A percentile compares a stretch with the other conserved stretches of the same genome.
Evolutionary conservation across 2,113 vertebrate genomes (phyloP).

Genomic region (Hippocampus abdominalis): DNA sequence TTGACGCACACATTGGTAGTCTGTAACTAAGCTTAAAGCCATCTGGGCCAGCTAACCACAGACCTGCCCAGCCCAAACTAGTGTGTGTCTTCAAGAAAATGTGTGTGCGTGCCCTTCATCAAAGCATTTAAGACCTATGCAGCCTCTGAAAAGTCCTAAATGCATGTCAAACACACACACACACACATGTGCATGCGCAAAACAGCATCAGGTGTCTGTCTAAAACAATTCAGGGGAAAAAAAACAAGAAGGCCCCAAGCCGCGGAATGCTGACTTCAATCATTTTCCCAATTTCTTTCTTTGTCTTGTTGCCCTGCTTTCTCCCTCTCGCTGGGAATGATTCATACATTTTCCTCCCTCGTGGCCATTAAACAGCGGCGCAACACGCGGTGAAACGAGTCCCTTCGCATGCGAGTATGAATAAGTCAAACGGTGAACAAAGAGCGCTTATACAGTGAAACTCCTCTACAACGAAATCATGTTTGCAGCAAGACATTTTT

Average conservation of each 20-base stretch:
- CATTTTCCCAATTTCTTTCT: conserved; percentile 14
- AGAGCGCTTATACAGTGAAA: neutral
- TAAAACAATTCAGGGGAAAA: neutral
- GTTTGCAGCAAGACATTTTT: no score
- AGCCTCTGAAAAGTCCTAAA: conserved; percentile 61
- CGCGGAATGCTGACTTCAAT: conserved; percentile 52
- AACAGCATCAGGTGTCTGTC: conserved; percentile 39
- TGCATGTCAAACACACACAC: conserved; percentile 35
- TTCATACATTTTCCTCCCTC: conserved; percentile 78
- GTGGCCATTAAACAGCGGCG: conserved; percentile 67
- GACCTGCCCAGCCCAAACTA: conserved; percentile 58
- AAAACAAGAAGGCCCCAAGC: conserved; percentile 26
- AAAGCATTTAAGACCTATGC: conserved; percentile 63
- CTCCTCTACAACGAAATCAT: no score
- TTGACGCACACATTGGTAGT: conserved; percentile 39
- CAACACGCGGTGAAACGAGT: conserved; percentile 9
- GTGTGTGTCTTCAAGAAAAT: conserved; percentile 26
- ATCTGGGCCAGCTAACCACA: conserved; percentile 66
- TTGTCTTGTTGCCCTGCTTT: conserved; percentile 40
- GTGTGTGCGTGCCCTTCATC: conserved; percentile 45
- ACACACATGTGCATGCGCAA: conserved; percentile 23
- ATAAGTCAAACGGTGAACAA: conserved; percentile 22
- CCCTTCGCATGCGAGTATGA: conserved; percentile 7
- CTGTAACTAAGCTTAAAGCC: conserved; percentile 71
- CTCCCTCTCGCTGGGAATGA: conserved; percentile 57